Evolutionary conservation across 2,797 vertebrate genomes (phyloP), one percentile per base, ranked within the genome.

Genomic region (Lerista edwardsae): DNA sequence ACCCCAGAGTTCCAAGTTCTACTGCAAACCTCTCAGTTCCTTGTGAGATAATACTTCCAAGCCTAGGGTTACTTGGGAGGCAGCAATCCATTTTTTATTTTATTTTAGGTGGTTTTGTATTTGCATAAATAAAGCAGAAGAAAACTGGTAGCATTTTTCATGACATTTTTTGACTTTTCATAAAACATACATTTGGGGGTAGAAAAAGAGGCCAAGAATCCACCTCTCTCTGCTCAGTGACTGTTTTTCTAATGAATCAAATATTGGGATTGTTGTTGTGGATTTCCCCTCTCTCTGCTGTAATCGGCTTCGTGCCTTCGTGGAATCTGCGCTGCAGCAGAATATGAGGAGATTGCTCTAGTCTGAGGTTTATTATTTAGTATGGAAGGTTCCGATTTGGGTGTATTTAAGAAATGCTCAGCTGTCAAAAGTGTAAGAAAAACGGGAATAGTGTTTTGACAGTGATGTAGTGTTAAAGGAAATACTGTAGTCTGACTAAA

Each of bases 391-490:
- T 96, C 96, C 91, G 96, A 96, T 95, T 96, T 96, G 95, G 95
- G 94, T 96, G 93, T 96, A 96, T 96, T 96, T 96, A 96, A 96
- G 95, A 96, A 96, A 95, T 92, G 92, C 94, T 96, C 95, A 96
- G 95, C 96, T 96, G 96, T 96, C 96, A 96, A 95, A 96, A 95
- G 95, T 93, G 95, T 95, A 92, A 95, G 95, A 96, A 94, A n/a
- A 96, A 95, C 92, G 92, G 94, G 96, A 94, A 96, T 95, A 95
- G 95, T 96, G 96, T 96, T 96, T 96, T 96, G 96, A 96, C 96
- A 96, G 95, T 93, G 89, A 92, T 94, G 93, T 91, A 94, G 95
- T 95, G 94, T 95, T 95, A 96, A 96, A 95, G 96, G 95, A 96
- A 96, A 96, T 96, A 96, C 93, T 94, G 91, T 88, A 95, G 95